Evolutionary conservation across 2,113 vertebrate genomes (phyloP).

Genomic region (Ciconia maguari): DNA sequence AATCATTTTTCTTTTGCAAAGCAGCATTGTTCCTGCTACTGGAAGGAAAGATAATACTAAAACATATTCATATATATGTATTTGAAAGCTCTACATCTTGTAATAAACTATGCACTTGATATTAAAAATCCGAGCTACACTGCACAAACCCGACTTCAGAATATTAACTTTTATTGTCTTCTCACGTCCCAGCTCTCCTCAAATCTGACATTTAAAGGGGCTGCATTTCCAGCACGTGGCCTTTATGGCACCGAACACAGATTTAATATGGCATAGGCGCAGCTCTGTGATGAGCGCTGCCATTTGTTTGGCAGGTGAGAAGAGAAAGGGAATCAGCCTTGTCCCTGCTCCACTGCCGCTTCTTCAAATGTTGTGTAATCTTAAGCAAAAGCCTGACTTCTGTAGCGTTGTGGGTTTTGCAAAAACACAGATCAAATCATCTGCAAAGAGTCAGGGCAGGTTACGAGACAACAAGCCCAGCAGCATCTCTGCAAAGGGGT

Average conservation of each 20-base stretch:
- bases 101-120: conserved; percentile 47
- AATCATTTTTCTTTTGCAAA: conserved; percentile 36
- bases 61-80: conserved; percentile 44
- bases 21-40: conserved; percentile 11
- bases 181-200: background rate
- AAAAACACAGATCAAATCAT: background rate
- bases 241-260: background rate
- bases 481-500: background rate
- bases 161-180: conserved; percentile 38
- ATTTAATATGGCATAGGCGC: background rate
- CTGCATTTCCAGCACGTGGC: background rate
- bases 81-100: conserved; percentile 1
- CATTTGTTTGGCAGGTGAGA: background rate
- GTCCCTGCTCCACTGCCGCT: background rate
- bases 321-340: background rate
- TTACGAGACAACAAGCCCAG: rapidly evolving
- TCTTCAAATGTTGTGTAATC: background rate
- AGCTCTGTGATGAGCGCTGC: background rate
- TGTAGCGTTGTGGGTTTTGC: background rate
- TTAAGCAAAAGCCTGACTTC: background rate
- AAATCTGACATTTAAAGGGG: conserved; percentile 27
- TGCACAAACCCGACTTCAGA: background rate
- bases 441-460: background rate
- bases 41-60: conserved; percentile 25
- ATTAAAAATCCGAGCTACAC: conserved; percentile 16